These are phyloP conservation scores for Lycopodina hypogea DNA, from an alignment of 37 sponge, comb jelly and placozoan species.

Conservation along the genomic window DNA sequence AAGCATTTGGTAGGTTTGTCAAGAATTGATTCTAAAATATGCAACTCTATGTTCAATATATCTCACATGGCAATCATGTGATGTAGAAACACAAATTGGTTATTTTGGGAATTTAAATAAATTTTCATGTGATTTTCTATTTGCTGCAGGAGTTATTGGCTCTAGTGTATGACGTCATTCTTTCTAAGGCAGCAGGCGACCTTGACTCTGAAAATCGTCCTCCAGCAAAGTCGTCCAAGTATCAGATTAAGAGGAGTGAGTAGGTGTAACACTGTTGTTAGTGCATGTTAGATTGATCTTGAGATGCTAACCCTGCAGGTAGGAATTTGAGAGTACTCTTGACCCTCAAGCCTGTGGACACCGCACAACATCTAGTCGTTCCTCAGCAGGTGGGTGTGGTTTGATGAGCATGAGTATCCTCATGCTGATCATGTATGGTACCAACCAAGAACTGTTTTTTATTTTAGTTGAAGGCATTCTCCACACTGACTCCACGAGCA, in stretches of 20 bases:
- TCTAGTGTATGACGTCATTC: constrained; percentile 18
- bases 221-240: neutral
- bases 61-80: no score
- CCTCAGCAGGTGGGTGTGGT: constrained; percentile 4
- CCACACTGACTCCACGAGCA: neutral
- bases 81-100: no score
- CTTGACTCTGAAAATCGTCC: neutral
- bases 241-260: neutral
- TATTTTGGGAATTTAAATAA: no score
- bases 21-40: no score
- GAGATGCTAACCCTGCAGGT: constrained; percentile 6
- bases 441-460: neutral
- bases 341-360: constrained; percentile 1
- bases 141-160: constrained; percentile 25
- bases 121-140: no score
- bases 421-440: no score
- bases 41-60: no score
- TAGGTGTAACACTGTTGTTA: neutral
- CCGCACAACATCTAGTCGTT: constrained; percentile 18
- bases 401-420: neutral
- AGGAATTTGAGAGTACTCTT: constrained; percentile 36
- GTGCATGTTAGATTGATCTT: no score
- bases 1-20: no score
- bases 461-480: neutral
- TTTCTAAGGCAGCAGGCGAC: neutral